Conservation (phyloP, 2,797 vertebrate species). For the Aulostomus chinensis region DNA sequence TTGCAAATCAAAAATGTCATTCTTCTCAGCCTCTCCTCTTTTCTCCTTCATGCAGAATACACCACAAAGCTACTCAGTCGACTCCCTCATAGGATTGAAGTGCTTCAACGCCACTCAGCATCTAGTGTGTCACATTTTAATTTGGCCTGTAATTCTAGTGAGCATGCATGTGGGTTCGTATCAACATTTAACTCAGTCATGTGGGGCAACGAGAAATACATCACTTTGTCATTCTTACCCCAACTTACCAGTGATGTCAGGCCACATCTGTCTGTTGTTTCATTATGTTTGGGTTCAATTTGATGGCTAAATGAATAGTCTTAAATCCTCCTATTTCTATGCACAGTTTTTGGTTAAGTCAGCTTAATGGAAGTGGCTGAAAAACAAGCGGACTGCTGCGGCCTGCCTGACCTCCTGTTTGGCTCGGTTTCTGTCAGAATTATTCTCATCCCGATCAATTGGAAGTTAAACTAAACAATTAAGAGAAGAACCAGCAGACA, state of each 20-base stretch:
- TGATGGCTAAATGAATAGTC: no score
- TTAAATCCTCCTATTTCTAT: no score
- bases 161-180: not conserved
- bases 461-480: no score
- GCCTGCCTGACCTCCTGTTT: no score
- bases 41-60: not conserved
- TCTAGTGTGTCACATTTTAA: slow-evolving; percentile 6
- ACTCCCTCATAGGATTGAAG: not conserved
- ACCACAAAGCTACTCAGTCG: not conserved
- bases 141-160: slow-evolving; percentile 20
- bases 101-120: slow-evolving; percentile 12
- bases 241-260: not conserved
- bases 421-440: no score
- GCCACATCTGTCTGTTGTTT: not conserved
- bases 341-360: no score
- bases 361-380: no score
- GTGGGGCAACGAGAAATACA: slow-evolving; percentile 6
- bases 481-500: no score
- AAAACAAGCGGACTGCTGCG: no score
- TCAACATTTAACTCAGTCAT: no score
- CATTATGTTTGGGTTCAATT: not conserved
- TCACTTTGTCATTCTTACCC: slow-evolving; percentile 1
- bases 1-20: slow-evolving; percentile 45
- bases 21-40: slow-evolving; percentile 3
- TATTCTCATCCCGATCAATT: no score